Conservation (phyloP, 1,140 invertebrate species). For the Octopus bimaculoides region DNA sequence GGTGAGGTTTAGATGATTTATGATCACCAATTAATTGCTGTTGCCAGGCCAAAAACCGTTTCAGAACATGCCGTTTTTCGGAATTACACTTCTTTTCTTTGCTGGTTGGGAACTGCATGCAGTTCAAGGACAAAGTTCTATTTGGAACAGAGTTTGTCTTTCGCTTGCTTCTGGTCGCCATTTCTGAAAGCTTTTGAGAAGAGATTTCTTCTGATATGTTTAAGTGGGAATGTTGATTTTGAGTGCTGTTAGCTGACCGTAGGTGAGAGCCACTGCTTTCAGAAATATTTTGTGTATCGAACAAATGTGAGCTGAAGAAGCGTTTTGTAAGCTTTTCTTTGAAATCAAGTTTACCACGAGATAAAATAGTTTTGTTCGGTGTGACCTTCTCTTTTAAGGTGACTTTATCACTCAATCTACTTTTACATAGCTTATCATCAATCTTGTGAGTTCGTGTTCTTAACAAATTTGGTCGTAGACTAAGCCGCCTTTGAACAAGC, state of each 20-base stretch:
- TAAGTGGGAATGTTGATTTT: background rate
- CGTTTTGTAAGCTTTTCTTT: background rate
- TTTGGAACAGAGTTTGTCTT: background rate
- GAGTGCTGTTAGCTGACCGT: background rate
- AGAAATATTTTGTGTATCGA: background rate
- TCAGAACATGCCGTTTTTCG: background rate
- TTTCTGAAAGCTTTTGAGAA: background rate
- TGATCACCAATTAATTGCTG: background rate
- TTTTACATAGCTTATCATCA: background rate
- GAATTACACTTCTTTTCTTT: background rate
- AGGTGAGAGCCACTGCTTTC: background rate
- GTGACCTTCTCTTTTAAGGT: background rate
- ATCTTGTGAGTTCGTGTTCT: background rate
- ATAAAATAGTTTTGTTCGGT: background rate
- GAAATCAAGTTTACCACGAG: background rate
- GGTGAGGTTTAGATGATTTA: background rate
- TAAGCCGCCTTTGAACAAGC: background rate
- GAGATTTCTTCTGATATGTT: background rate
- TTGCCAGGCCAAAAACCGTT: slow-evolving; percentile 1
- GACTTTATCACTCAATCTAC: background rate
- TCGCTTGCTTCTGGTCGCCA: background rate
- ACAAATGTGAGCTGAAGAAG: background rate
- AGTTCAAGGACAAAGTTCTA: background rate
- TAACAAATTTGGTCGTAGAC: background rate
- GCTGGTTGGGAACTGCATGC: background rate